Evolutionary conservation across 2,113 vertebrate species (phyloP).

Genomic region (Xenus cinereus): DNA sequence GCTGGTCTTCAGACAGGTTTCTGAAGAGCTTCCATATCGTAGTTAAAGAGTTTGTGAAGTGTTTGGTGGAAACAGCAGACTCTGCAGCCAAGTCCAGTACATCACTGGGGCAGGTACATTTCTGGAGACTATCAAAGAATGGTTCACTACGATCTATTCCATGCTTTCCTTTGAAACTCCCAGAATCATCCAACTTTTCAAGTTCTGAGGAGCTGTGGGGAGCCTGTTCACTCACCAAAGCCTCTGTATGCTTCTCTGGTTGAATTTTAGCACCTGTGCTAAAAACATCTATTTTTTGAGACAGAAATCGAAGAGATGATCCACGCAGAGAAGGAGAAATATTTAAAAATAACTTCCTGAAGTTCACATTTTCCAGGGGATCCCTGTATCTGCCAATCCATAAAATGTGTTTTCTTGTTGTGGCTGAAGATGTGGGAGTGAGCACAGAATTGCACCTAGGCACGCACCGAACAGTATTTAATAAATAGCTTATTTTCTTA

Average conservation of each 20-base stretch:
- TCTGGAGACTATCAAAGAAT: slow-evolving; percentile 55
- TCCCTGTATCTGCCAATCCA: background rate
- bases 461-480: slow-evolving; percentile 41
- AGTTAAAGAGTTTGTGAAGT: slow-evolving; percentile 72
- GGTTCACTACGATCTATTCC: background rate
- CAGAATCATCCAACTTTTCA: background rate
- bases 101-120: slow-evolving; percentile 80
- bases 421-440: background rate
- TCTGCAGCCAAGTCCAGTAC: slow-evolving; percentile 76
- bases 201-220: background rate
- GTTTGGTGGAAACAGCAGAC: background rate
- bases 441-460: background rate
- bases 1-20: slow-evolving; percentile 77
- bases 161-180: background rate
- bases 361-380: background rate
- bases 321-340: background rate
- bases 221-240: background rate
- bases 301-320: background rate
- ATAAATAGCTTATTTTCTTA: slow-evolving; percentile 51
- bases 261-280: background rate
- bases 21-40: slow-evolving; percentile 79
- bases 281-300: slow-evolving; percentile 35
- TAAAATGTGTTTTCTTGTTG: background rate
- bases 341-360: background rate
- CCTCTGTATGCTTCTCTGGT: background rate